Evolutionary conservation across 2,797 vertebrate species (phyloP).

Genomic region (Orestias chungarensis): DNA sequence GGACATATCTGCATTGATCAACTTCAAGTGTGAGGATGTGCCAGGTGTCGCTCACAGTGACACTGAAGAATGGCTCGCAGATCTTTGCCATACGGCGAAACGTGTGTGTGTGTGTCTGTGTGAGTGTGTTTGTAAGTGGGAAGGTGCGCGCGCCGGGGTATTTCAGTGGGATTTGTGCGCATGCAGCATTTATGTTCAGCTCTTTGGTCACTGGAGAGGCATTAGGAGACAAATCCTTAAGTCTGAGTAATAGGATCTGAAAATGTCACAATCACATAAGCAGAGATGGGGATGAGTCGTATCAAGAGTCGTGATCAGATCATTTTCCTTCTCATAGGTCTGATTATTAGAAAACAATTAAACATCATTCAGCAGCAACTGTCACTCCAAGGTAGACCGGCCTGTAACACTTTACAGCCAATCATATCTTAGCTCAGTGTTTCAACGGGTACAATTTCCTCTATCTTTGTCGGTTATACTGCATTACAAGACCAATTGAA

Average conservation of each 20-base stretch:
- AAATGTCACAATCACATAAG: slow-evolving; percentile 73
- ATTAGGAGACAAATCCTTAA: slow-evolving; percentile 72
- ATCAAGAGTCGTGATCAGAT: slow-evolving; percentile 64
- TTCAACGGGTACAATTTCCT: slow-evolving; percentile 41
- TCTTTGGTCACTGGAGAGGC: slow-evolving; percentile 42
- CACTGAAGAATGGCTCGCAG: slow-evolving; percentile 73
- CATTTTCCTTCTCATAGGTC: slow-evolving; percentile 33
- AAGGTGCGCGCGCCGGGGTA: slow-evolving; percentile 12
- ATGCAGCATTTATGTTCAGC: slow-evolving; percentile 66
- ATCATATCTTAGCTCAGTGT: slow-evolving; percentile 32
- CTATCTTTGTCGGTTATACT: slow-evolving; percentile 41
- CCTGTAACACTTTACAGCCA: slow-evolving; percentile 20
- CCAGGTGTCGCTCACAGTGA: slow-evolving; percentile 75
- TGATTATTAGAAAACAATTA: slow-evolving; percentile 63
- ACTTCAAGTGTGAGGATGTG: slow-evolving; percentile 77
- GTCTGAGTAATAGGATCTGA: slow-evolving; percentile 74
- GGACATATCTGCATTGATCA: slow-evolving; percentile 81
- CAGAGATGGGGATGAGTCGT: slow-evolving; percentile 59
- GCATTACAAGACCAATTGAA: slow-evolving; percentile 52
- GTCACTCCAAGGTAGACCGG: slow-evolving; percentile 26
- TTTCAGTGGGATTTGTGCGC: slow-evolving; percentile 62
- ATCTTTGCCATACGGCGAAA: slow-evolving; percentile 38
- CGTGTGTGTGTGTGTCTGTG: slow-evolving; percentile 5
- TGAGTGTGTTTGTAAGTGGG: slow-evolving; percentile 6
- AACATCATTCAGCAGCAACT: slow-evolving; percentile 52